Conservation (phyloP, 2,797 vertebrate species). For the Pipistrellus pygmaeus region DNA sequence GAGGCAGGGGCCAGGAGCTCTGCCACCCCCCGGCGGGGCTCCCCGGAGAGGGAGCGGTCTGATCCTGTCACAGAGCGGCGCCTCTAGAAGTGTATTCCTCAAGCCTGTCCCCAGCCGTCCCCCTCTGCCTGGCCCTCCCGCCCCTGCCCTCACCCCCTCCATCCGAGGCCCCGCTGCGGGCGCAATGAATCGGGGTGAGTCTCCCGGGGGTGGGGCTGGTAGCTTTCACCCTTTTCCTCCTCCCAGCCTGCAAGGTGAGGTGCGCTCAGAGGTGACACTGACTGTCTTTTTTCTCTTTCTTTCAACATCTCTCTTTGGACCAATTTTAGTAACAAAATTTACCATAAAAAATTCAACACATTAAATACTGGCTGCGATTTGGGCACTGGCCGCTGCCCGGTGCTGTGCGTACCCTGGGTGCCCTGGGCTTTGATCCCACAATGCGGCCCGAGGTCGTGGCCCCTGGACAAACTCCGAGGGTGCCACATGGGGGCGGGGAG, state of each 20-base stretch:
- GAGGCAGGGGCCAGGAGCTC: neutral
- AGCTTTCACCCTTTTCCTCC: neutral
- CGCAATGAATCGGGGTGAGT: neutral
- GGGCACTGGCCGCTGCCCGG: neutral
- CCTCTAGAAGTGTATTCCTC: neutral
- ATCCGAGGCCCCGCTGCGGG: neutral
- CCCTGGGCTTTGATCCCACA: too few relatives aligned
- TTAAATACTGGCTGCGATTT: neutral
- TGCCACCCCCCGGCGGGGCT: neutral
- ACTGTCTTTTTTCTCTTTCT: neutral
- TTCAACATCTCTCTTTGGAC: constrained; percentile 27
- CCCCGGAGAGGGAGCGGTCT: neutral
- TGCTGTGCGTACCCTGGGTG: too few relatives aligned
- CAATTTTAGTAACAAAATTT: constrained; percentile 42
- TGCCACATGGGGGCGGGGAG: too few relatives aligned
- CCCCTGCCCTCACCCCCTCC: neutral
- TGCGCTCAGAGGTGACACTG: neutral
- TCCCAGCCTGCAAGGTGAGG: neutral
- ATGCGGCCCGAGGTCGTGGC: too few relatives aligned
- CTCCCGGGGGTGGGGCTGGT: neutral
- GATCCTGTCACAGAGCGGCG: neutral
- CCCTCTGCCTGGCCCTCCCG: neutral
- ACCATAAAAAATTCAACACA: neutral
- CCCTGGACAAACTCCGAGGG: too few relatives aligned
- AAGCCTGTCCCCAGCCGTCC: neutral